These are phyloP conservation scores for Brachypodius melanocephalos DNA, from an alignment of 2,113 vertebrate genomes.

Conservation along the genomic window DNA sequence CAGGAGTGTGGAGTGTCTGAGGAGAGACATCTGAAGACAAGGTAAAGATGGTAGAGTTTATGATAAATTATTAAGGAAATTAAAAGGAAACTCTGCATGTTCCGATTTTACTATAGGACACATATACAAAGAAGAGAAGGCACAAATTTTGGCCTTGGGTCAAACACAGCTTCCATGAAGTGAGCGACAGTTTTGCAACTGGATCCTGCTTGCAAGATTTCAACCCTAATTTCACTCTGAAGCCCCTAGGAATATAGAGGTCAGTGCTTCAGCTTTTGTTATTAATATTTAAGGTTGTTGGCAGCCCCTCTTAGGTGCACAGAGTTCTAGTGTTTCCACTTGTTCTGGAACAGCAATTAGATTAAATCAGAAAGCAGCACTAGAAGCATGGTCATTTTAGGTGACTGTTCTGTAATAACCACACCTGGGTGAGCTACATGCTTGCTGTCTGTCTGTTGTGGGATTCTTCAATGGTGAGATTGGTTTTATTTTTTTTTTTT, in stretches of 20 bases:
- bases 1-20: background rate
- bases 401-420: background rate
- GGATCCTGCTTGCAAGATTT: background rate
- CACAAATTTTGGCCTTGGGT: background rate
- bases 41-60: background rate
- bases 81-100: background rate
- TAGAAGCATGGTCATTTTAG: background rate
- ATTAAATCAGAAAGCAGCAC: background rate
- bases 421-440: background rate
- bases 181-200: background rate
- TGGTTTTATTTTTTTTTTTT: background rate
- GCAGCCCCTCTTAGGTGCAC: background rate
- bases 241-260: background rate
- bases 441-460: background rate
- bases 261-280: background rate
- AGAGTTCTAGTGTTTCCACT: background rate
- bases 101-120: background rate
- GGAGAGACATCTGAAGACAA: background rate
- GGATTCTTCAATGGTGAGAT: background rate
- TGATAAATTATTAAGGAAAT: background rate
- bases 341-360: background rate
- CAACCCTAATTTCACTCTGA: background rate
- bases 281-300: background rate
- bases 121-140: background rate
- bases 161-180: background rate